These are phyloP conservation scores for Chionoecetes opilio DNA, from an alignment of 1,140 invertebrate species.

Conservation along the genomic window DNA sequence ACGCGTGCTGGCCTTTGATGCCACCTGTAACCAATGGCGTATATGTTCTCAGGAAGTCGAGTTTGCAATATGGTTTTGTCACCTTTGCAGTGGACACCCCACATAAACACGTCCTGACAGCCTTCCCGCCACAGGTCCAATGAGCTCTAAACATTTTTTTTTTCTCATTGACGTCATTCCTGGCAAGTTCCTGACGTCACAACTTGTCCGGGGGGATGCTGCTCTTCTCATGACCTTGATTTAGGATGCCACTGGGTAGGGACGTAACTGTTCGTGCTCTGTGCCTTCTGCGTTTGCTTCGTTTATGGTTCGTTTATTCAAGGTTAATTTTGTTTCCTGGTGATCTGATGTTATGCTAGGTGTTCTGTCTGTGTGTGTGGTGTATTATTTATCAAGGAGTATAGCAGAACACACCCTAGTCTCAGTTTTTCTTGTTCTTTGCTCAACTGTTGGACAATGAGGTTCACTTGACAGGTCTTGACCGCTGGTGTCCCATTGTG, in stretches of 20 bases:
- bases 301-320: not conserved
- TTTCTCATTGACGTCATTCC: not conserved
- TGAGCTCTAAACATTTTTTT: not conserved
- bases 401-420: not conserved
- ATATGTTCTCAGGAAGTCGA: not conserved
- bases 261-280: not conserved
- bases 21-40: not conserved
- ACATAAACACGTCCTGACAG: not conserved
- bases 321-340: not conserved
- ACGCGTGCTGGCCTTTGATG: not conserved
- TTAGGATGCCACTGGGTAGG: no score
- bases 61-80: not conserved
- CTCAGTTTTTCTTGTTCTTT: not conserved
- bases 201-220: constrained; percentile 24
- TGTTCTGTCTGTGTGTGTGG: not conserved
- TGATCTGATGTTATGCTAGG: not conserved
- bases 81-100: not conserved
- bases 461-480: constrained; percentile 9
- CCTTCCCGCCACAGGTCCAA: not conserved
- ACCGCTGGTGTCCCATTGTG: not conserved
- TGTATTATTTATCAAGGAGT: not conserved
- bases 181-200: constrained; percentile 43
- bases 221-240: not conserved
- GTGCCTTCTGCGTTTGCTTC: not conserved
- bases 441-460: not conserved